phyloP scores from a whole-genome alignment of 2,113 vertebrate species.

The Ornithorhynchus anatinus region DNA sequence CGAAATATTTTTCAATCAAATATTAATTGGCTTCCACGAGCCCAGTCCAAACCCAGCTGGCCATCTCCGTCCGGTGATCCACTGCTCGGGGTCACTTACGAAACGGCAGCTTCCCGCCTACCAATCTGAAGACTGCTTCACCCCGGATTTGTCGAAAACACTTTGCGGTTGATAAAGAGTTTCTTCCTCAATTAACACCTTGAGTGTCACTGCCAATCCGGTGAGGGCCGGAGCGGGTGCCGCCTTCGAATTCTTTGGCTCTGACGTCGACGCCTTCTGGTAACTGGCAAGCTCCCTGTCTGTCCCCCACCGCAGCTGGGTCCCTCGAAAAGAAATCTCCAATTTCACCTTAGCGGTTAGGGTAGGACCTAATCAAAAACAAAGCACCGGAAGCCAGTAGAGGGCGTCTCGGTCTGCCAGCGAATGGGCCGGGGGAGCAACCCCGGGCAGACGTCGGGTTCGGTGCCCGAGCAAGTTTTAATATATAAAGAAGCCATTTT shows the following conservation, averaged over 20 bases:
- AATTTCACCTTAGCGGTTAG: background rate
- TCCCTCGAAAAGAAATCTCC: background rate
- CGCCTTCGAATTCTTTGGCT: background rate
- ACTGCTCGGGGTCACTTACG: rapidly evolving
- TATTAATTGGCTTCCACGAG: slow-evolving; percentile 25
- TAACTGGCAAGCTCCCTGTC: background rate
- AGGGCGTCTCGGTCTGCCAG: no score
- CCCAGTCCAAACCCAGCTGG: background rate
- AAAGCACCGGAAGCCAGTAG: background rate
- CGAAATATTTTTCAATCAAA: slow-evolving; percentile 10
- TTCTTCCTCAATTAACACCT: background rate
- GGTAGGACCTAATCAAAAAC: background rate
- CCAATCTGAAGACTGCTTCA: rapidly evolving
- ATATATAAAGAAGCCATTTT: background rate
- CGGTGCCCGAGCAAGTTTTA: background rate
- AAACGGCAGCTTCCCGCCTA: background rate
- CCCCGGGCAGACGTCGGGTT: no score
- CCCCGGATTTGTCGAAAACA: background rate
- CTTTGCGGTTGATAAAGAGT: background rate
- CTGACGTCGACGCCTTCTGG: background rate
- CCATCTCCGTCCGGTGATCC: background rate
- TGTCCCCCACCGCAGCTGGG: background rate
- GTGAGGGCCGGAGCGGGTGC: background rate
- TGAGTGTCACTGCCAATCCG: background rate
- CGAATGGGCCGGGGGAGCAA: no score